Percentiles rank a stretch among this genome's conserved stretches.
Conservation (phyloP, 2,888 invertebrate species). For the Agonopterix arenella region DNA sequence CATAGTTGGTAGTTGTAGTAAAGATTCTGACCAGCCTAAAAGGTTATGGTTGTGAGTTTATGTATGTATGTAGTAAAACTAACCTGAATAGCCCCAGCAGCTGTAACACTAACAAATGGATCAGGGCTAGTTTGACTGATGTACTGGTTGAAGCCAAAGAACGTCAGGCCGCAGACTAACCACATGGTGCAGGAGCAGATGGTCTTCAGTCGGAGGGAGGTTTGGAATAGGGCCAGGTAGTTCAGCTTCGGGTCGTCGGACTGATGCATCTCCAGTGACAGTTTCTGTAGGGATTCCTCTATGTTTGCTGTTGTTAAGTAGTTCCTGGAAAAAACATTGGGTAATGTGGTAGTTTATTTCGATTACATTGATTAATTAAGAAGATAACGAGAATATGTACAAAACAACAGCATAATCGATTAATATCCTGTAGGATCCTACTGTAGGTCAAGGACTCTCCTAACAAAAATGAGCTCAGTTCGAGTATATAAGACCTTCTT, state of each 20-base stretch:
- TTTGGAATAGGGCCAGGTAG: constrained; percentile 79
- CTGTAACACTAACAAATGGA: constrained; percentile 87
- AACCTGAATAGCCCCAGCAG: constrained; percentile 73
- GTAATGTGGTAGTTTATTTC: no score
- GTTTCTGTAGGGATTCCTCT: constrained; percentile 51
- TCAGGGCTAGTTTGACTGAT: constrained; percentile 87
- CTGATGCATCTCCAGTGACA: constrained; percentile 35
- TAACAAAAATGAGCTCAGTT: no score
- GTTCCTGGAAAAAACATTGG: constrained; percentile 50
- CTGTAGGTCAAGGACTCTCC: no score
- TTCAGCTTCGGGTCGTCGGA: constrained; percentile 55
- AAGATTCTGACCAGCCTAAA: no score
- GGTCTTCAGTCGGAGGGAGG: constrained; percentile 80
- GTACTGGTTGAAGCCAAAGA: constrained; percentile 91
- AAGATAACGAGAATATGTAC: no score
- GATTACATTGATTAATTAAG: no score
- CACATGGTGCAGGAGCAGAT: constrained; percentile 82
- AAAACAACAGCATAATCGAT: no score
- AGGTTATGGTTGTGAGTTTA: no score
- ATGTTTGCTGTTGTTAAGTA: constrained; percentile 66
- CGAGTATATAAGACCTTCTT: no score
- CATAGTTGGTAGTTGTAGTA: no score
- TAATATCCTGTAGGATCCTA: no score
- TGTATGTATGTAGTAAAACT: background rate
- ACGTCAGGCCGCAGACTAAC: constrained; percentile 89